phyloP scores from a whole-genome alignment of 2,888 invertebrate genomes.

The Lycaena phlaeas region DNA sequence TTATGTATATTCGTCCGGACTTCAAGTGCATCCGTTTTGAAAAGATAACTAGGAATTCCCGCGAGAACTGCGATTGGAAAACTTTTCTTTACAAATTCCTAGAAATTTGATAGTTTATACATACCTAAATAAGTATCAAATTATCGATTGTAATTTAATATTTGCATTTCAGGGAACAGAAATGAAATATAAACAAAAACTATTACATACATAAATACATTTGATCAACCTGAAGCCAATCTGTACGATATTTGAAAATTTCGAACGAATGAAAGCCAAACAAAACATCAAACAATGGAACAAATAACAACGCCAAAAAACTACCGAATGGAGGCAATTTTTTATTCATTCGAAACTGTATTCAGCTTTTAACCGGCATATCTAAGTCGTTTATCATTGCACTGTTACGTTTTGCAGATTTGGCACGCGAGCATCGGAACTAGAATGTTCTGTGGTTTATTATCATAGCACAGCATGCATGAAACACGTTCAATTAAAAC shows the following conservation, averaged over 20 bases:
- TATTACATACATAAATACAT: no score
- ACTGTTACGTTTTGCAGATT: constrained; percentile 1
- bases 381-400: constrained; percentile 1
- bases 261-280: background rate
- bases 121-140: no score
- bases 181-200: no score
- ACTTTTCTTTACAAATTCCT: constrained; percentile 1
- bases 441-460: constrained; percentile 1
- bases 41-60: background rate
- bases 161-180: no score
- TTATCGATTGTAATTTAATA: no score
- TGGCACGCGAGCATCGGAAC: constrained; percentile 4
- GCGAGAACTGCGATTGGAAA: constrained; percentile 1
- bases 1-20: no score
- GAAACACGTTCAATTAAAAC: no score
- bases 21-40: no score
- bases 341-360: background rate
- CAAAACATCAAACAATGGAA: background rate
- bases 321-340: background rate
- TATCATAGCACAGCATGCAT: no score
- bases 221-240: no score
- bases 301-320: background rate
- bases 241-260: no score
- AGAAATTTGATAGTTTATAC: no score
- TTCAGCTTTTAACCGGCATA: background rate